phyloP scores from a whole-genome alignment of 2,113 vertebrate species.

The Mola mola region DNA sequence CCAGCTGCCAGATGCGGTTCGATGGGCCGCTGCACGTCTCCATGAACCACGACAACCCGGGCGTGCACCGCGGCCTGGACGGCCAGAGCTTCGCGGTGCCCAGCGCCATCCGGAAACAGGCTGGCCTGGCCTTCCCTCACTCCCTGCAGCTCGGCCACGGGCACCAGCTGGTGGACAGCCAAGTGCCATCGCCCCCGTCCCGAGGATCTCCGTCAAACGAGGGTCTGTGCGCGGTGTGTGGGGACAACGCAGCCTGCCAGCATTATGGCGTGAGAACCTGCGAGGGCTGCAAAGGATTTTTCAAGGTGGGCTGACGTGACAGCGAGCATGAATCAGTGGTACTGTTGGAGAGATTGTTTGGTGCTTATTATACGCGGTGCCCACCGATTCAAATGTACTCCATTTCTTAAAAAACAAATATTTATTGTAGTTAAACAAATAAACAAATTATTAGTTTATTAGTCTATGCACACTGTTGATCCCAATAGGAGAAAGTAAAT shows the following conservation, averaged over 20 bases:
- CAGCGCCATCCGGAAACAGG: conserved; percentile 91
- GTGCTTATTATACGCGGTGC: not conserved
- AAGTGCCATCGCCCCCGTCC: conserved; percentile 94
- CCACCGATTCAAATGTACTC: no score
- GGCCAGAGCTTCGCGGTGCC: conserved; percentile 93
- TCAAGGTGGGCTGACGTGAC: conserved; percentile 87
- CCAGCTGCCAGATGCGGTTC: conserved; percentile 99
- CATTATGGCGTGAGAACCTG: conserved; percentile 95
- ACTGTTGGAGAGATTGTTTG: conserved; percentile 12
- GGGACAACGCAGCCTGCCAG: conserved; percentile 97
- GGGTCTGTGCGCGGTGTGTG: conserved; percentile 96
- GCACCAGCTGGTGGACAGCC: conserved; percentile 94
- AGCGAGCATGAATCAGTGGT: conserved; percentile 24
- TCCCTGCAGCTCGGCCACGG: conserved; percentile 92
- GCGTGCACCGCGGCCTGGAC: conserved; percentile 89
- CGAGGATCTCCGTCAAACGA: conserved; percentile 97
- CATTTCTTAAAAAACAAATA: no score
- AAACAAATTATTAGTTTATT: no score
- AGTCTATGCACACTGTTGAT: no score
- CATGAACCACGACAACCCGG: conserved; percentile 90
- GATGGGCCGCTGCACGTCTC: conserved; percentile 94
- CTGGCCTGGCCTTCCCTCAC: conserved; percentile 92
- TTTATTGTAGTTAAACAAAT: no score
- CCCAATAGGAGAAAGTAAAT: conserved; percentile 84
- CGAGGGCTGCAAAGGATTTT: conserved; percentile 96